These are phyloP conservation scores for Phaonia tiefii DNA, from an alignment of 2,888 invertebrate genomes.

Conservation along the genomic window DNA sequence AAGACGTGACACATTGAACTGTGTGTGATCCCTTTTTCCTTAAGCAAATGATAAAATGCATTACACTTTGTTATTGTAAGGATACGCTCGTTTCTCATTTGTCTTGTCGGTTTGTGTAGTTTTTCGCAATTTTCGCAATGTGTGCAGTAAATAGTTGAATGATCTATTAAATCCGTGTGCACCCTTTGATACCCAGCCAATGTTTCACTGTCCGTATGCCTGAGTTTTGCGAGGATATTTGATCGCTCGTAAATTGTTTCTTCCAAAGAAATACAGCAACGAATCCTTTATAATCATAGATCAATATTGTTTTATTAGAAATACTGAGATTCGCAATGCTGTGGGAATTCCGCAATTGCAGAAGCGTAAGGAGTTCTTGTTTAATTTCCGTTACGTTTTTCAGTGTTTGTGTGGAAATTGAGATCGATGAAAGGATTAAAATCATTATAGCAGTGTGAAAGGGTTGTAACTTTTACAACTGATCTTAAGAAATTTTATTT, in stretches of 20 bases:
- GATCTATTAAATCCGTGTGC: background rate
- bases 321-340: slow-evolving; percentile 55
- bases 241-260: slow-evolving; percentile 76
- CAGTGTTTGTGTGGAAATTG: slow-evolving; percentile 68
- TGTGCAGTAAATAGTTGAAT: too few relatives aligned
- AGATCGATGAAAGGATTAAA: slow-evolving; percentile 70
- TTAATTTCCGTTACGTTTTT: slow-evolving; percentile 44
- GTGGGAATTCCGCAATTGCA: slow-evolving; percentile 65
- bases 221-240: slow-evolving; percentile 74
- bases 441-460: slow-evolving; percentile 60
- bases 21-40: slow-evolving; percentile 62
- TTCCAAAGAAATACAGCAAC: slow-evolving; percentile 44
- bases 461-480: slow-evolving; percentile 63
- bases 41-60: slow-evolving; percentile 64
- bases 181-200: slow-evolving; percentile 75
- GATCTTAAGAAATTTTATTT: too few relatives aligned
- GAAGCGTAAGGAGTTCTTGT: slow-evolving; percentile 41
- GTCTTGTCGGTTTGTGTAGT: slow-evolving; percentile 21
- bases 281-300: slow-evolving; percentile 61
- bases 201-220: too few relatives aligned
- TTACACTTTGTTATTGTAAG: slow-evolving; percentile 47
- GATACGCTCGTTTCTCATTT: slow-evolving; percentile 52
- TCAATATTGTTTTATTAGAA: slow-evolving; percentile 68
- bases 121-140: slow-evolving; percentile 49
- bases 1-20: slow-evolving; percentile 70